These are phyloP conservation scores for Aethina tumida DNA, from an alignment of 1,140 invertebrate genomes.

Conservation along the genomic window DNA sequence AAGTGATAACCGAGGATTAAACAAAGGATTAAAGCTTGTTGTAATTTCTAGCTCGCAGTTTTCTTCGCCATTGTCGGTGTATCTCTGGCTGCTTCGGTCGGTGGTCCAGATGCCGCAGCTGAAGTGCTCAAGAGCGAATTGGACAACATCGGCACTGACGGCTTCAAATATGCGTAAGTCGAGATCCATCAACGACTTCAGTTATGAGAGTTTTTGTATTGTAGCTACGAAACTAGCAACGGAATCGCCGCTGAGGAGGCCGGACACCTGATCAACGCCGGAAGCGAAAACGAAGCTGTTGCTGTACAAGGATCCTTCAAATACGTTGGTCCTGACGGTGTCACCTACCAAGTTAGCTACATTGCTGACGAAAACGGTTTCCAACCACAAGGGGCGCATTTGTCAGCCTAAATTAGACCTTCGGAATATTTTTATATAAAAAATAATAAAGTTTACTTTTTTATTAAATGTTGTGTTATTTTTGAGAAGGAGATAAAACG, in stretches of 20 bases:
- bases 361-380: constrained; percentile 67
- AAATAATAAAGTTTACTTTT: no score
- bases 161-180: constrained; percentile 39
- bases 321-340: constrained; percentile 56
- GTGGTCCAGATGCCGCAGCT: constrained; percentile 24
- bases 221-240: constrained; percentile 59
- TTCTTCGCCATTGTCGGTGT: constrained; percentile 29
- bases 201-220: no score
- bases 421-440: no score
- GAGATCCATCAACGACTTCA: no score
- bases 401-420: constrained; percentile 28
- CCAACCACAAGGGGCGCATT: constrained; percentile 39
- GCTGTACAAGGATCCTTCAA: constrained; percentile 53
- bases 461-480: no score
- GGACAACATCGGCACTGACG: constrained; percentile 36
- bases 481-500: no score
- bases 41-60: constrained; percentile 22
- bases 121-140: constrained; percentile 31
- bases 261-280: constrained; percentile 46
- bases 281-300: constrained; percentile 45
- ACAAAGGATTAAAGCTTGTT: no score
- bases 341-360: constrained; percentile 49
- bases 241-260: constrained; percentile 53
- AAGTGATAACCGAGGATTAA: no score
- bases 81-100: constrained; percentile 30